phyloP scores from a whole-genome alignment of 1,140 invertebrate species.

The Drosophila willistoni region DNA sequence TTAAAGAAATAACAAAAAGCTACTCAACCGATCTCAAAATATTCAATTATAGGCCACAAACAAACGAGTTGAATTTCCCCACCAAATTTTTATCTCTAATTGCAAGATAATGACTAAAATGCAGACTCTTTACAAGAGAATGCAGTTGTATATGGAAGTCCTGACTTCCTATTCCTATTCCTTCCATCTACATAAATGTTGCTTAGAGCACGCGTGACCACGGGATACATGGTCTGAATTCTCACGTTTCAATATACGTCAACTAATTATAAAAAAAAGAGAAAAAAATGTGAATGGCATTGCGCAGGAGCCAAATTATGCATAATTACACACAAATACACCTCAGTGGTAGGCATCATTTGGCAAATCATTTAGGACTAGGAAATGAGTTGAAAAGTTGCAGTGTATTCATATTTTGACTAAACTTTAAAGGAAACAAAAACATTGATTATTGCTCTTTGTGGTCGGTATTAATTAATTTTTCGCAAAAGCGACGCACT shows the following conservation, averaged over 20 bases:
- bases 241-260: constrained; percentile 59
- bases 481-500: constrained; percentile 24
- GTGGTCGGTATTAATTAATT: constrained; percentile 51
- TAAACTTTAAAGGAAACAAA: background rate
- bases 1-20: too few species aligned
- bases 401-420: too few species aligned
- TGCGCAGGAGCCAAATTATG: constrained; percentile 2
- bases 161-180: background rate
- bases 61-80: too few species aligned
- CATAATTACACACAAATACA: background rate
- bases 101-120: too few species aligned
- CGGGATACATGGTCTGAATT: constrained; percentile 51
- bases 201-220: constrained; percentile 26
- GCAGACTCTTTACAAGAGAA: too few species aligned
- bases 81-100: too few species aligned
- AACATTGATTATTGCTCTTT: background rate
- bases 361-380: too few species aligned
- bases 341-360: background rate
- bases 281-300: background rate
- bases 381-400: too few species aligned
- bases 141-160: too few species aligned
- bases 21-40: too few species aligned
- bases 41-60: too few species aligned
- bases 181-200: background rate
- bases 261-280: constrained; percentile 13